These are phyloP conservation scores for Podarcis raffonei DNA, from an alignment of 2,113 vertebrate genomes.

Conservation along the genomic window DNA sequence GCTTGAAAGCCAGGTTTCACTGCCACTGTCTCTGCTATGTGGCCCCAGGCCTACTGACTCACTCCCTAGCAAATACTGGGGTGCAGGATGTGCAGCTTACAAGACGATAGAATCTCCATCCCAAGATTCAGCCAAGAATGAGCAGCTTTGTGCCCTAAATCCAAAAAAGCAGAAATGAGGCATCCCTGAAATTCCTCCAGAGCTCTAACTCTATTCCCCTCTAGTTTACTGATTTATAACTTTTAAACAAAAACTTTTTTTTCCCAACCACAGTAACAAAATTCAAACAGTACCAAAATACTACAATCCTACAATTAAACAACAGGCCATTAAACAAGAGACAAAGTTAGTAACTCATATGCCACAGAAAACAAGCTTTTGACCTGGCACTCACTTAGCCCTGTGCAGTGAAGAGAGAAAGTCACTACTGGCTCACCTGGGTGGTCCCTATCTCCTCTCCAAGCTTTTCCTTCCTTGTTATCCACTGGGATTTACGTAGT, in stretches of 20 bases:
- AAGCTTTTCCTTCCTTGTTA: background rate
- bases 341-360: background rate
- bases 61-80: background rate
- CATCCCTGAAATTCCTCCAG: too few species aligned
- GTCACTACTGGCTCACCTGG: background rate
- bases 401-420: background rate
- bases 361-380: background rate
- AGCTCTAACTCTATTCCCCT: background rate
- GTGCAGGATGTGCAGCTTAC: too few species aligned
- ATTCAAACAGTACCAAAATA: background rate
- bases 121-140: background rate
- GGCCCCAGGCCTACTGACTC: background rate
- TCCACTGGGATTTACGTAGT: background rate
- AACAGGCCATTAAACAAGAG: background rate
- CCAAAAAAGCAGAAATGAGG: too few species aligned
- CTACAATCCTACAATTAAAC: background rate
- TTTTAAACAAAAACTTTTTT: background rate
- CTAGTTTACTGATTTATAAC: background rate
- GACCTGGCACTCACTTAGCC: background rate
- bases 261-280: background rate
- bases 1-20: background rate
- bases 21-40: background rate
- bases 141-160: background rate
- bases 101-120: background rate
- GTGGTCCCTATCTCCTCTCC: background rate